Percentiles rank a stretch among this genome's conserved stretches.
phyloP scores from a whole-genome alignment of 1,140 invertebrate species.

The Apis cerana region DNA sequence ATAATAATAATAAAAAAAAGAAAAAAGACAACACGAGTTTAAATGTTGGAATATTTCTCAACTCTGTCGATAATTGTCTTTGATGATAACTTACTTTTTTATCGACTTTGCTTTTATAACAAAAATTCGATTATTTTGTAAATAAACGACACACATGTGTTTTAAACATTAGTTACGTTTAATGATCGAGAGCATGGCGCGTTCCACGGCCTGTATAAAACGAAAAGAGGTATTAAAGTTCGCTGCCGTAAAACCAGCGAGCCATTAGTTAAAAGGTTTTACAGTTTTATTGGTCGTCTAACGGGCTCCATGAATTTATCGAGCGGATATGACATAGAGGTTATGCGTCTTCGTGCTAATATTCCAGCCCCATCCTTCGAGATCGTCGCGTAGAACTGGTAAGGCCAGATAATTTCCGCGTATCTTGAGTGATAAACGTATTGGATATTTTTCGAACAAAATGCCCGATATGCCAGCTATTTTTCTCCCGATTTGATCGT shows the following conservation, averaged over 20 bases:
- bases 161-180: conserved; percentile 59
- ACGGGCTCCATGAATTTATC: conserved; percentile 67
- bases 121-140: neutral
- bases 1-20: neutral
- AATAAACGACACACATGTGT: no score
- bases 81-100: neutral
- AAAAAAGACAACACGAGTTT: neutral
- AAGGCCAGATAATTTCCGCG: conserved; percentile 51
- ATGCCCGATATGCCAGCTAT: neutral
- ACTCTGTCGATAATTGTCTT: neutral
- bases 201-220: conserved; percentile 23
- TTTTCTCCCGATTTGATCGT: conserved; percentile 28
- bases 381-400: conserved; percentile 3
- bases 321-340: conserved; percentile 64
- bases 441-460: conserved; percentile 31
- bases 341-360: conserved; percentile 51
- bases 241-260: conserved; percentile 54
- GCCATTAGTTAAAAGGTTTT: conserved; percentile 73
- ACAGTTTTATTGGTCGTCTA: conserved; percentile 69
- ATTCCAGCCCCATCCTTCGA: conserved; percentile 47
- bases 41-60: neutral
- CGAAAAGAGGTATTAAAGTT: conserved; percentile 64
- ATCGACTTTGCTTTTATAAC: neutral
- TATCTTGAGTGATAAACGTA: conserved; percentile 48
- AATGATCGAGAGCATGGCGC: conserved; percentile 43